A percentile compares a stretch with the other conserved stretches of the same genome.
phyloP scores from a whole-genome alignment of 2,113 vertebrate genomes.

The Marmota flaviventris region DNA sequence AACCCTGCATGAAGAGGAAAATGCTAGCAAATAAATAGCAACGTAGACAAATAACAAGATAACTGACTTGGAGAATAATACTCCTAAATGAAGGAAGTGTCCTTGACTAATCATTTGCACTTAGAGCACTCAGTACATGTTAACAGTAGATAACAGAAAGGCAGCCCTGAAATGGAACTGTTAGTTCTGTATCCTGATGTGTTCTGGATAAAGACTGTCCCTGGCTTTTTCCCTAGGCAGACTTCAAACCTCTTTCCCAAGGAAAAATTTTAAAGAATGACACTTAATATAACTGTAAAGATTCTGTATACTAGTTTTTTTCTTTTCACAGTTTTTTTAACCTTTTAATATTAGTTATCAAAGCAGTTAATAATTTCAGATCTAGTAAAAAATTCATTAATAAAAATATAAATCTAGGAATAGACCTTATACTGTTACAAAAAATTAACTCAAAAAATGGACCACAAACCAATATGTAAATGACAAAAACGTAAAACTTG shows the following conservation, averaged over 20 bases:
- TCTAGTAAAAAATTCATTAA: constrained; percentile 12
- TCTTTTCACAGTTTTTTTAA: background rate
- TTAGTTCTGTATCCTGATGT: background rate
- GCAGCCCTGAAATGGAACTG: background rate
- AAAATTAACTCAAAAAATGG: background rate
- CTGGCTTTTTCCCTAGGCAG: background rate
- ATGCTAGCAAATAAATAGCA: background rate
- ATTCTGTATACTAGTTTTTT: background rate
- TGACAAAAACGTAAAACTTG: background rate
- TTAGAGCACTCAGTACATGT: background rate
- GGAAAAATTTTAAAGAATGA: background rate
- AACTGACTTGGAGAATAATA: background rate
- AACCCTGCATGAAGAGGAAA: background rate
- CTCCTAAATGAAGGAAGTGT: background rate
- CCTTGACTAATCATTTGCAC: background rate
- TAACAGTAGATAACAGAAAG: constrained; percentile 8
- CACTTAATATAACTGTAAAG: background rate
- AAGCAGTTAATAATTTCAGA: constrained; percentile 40
- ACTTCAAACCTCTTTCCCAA: background rate
- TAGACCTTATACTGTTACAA: background rate
- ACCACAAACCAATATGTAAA: background rate
- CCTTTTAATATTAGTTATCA: constrained; percentile 4
- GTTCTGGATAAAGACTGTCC: background rate
- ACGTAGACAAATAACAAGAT: background rate
- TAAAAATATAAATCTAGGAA: background rate